A percentile compares a stretch with the other conserved stretches of the same genome.
Evolutionary conservation across 53 echinoderm and acorn worm genomes (phyloP).

Genomic region (Apostichopus leukothele): DNA sequence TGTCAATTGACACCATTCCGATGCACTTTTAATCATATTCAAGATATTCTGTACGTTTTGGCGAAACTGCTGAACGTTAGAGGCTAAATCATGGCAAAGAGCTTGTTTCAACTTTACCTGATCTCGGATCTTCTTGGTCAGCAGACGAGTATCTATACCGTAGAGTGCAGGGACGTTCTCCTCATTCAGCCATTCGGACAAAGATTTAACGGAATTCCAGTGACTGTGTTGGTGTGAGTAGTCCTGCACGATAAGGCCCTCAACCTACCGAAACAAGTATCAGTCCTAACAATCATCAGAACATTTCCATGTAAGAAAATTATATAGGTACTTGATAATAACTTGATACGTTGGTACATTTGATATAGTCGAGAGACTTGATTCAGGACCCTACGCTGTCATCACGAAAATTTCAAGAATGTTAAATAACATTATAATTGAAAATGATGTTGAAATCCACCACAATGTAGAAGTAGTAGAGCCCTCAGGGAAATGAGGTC

Average conservation of each 20-base stretch:
- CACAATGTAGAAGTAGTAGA: no score
- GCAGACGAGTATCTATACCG: constrained; percentile 92
- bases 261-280: constrained; percentile 52
- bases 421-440: no score
- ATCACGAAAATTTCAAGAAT: no score
- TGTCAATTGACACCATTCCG: no score
- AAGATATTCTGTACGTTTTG: no score
- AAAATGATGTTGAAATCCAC: no score
- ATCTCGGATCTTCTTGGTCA: constrained; percentile 94
- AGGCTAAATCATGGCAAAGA: neutral
- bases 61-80: no score
- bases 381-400: no score
- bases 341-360: neutral
- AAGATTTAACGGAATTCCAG: constrained; percentile 91
- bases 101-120: constrained; percentile 49
- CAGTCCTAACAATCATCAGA: neutral
- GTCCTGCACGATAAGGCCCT: constrained; percentile 88
- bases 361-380: no score
- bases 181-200: constrained; percentile 86
- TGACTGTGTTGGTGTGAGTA: constrained; percentile 89
- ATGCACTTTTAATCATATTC: no score
- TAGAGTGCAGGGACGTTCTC: constrained; percentile 91
- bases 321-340: neutral
- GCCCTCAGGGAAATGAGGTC: no score
- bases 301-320: neutral